Conservation (phyloP, 1,140 invertebrate genomes). For the Lanistes nyassanus region DNA sequence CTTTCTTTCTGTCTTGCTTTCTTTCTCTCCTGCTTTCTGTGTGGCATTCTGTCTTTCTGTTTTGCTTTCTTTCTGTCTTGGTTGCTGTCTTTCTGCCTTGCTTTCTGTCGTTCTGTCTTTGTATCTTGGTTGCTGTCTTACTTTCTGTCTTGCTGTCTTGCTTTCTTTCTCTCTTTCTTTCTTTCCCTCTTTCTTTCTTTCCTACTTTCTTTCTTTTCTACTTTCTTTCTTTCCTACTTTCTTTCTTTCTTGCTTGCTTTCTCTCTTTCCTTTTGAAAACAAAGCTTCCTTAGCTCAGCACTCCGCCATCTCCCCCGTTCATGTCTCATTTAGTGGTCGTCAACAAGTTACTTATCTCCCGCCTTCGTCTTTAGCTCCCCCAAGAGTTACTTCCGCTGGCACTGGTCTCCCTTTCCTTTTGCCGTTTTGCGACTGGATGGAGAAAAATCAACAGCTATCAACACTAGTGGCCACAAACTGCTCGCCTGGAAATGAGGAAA, state of each 20-base stretch:
- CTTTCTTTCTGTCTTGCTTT: constrained; percentile 9
- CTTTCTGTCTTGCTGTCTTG: neutral
- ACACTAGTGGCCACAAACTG: no score
- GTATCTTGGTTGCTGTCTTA: constrained; percentile 10
- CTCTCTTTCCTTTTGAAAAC: neutral
- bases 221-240: constrained; percentile 1
- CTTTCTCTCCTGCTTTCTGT: neutral
- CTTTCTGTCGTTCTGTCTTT: constrained; percentile 8
- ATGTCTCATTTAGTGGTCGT: no score
- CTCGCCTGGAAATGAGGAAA: no score
- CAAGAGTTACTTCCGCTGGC: neutral
- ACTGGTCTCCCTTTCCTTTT: no score
- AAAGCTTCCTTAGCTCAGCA: no score
- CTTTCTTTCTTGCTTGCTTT: constrained; percentile 16
- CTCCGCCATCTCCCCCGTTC: no score
- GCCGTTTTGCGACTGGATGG: no score
- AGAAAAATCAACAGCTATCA: no score
- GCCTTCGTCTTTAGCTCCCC: neutral
- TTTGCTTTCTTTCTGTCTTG: neutral
- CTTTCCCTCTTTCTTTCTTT: neutral
- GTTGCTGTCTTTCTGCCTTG: neutral
- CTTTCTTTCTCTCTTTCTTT: constrained; percentile 10
- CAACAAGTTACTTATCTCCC: neutral
- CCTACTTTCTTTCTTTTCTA: neutral
- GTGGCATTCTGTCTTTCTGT: neutral